A percentile compares a stretch with the other conserved stretches of the same genome.
Conservation (phyloP, 1,140 invertebrate genomes). For the Heterodera carotae region DNA sequence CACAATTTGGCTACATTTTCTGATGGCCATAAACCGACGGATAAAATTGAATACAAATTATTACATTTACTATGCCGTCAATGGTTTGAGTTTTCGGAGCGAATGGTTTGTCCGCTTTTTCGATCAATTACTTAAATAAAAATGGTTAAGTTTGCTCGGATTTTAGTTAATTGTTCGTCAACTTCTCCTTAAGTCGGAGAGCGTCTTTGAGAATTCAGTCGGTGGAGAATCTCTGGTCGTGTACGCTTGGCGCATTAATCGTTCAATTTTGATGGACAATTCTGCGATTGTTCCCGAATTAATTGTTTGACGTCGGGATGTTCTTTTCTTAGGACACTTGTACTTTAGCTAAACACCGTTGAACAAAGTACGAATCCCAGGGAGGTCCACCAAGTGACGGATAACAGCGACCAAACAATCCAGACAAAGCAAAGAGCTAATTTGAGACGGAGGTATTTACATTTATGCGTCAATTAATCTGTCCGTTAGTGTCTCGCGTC, state of each 20-base stretch:
- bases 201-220: slow-evolving; percentile 22
- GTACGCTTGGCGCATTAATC: slow-evolving; percentile 17
- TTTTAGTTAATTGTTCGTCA: not conserved
- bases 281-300: not conserved
- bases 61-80: not conserved
- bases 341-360: not conserved
- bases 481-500: not conserved
- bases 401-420: not conserved
- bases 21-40: not conserved
- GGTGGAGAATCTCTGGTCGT: not conserved
- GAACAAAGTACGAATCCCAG: slow-evolving; percentile 1
- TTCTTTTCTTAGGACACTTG: not conserved
- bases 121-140: too few species aligned
- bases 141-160: too few species aligned
- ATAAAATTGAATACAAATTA: not conserved
- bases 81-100: slow-evolving; percentile 6
- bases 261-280: slow-evolving; percentile 11
- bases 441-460: not conserved
- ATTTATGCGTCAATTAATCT: not conserved
- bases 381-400: not conserved
- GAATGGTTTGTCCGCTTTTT: not conserved
- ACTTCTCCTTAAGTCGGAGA: slow-evolving; percentile 9
- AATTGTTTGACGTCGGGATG: not conserved
- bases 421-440: not conserved
- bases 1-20: not conserved